Percentiles rank a stretch among this genome's conserved stretches.
phyloP scores from a whole-genome alignment of 2,797 vertebrate genomes.

The Gambelia wislizenii region DNA sequence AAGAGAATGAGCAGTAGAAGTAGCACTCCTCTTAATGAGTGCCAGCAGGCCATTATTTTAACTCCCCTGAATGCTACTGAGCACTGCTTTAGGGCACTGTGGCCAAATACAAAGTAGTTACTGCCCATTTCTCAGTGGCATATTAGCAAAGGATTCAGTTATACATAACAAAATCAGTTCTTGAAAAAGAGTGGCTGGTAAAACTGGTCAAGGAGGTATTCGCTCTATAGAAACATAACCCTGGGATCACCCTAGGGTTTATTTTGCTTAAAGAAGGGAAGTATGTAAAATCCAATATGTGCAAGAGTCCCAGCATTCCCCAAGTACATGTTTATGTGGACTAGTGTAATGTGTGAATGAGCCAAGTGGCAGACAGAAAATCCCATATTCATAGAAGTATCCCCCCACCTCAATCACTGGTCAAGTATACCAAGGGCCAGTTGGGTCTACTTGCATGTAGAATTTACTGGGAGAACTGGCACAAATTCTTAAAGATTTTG shows the following conservation, averaged over 20 bases:
- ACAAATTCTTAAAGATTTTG: neutral
- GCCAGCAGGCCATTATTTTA: neutral
- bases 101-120: neutral
- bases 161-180: neutral
- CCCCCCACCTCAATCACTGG: neutral
- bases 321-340: neutral
- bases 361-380: neutral
- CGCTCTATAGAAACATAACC: neutral
- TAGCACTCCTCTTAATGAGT: neutral
- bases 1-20: neutral
- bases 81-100: neutral
- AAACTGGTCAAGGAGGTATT: neutral
- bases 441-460: neutral
- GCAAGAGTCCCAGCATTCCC: neutral
- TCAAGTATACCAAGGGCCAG: neutral
- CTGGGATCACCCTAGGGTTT: neutral
- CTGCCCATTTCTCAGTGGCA: neutral
- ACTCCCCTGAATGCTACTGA: neutral
- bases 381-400: neutral
- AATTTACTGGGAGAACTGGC: neutral
- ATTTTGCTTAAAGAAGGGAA: neutral
- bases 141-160: neutral
- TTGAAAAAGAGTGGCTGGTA: neutral
- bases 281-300: too few relatives aligned
- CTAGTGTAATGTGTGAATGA: neutral